phyloP scores from a whole-genome alignment of 1,140 invertebrate species.

The Drosophila teissieri region DNA sequence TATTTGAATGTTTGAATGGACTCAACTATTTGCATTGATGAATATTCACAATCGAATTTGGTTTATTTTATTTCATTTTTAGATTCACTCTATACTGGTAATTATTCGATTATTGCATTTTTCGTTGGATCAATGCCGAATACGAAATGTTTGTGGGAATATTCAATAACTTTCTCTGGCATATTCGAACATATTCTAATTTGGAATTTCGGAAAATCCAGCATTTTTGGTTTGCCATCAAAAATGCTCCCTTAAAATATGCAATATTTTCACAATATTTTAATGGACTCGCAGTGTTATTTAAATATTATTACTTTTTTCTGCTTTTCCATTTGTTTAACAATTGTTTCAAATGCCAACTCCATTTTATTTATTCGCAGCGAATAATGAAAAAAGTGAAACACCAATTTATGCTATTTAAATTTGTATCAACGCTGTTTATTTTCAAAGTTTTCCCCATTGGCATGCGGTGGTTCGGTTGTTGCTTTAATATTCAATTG shows the following conservation, averaged over 20 bases:
- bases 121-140: too few species aligned
- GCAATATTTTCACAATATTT: slow-evolving; percentile 6
- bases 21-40: slow-evolving; percentile 34
- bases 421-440: not conserved
- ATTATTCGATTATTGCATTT: slow-evolving; percentile 25
- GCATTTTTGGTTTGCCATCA: too few species aligned
- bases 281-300: not conserved
- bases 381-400: not conserved
- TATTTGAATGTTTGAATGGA: not conserved
- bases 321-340: not conserved
- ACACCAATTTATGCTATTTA: not conserved
- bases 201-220: too few species aligned
- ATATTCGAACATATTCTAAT: not conserved
- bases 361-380: not conserved
- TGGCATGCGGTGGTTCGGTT: not conserved
- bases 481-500: slow-evolving; percentile 31
- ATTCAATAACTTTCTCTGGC: too few species aligned
- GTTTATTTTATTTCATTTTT: slow-evolving; percentile 3
- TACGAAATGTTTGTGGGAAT: too few species aligned
- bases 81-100: not conserved
- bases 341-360: slow-evolving; percentile 1
- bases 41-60: slow-evolving; percentile 33
- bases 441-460: not conserved
- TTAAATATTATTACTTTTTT: not conserved
- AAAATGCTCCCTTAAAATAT: not conserved